phyloP scores from a whole-genome alignment of 64 coral and sea anemone species.

The Stichodactyla helianthus region DNA sequence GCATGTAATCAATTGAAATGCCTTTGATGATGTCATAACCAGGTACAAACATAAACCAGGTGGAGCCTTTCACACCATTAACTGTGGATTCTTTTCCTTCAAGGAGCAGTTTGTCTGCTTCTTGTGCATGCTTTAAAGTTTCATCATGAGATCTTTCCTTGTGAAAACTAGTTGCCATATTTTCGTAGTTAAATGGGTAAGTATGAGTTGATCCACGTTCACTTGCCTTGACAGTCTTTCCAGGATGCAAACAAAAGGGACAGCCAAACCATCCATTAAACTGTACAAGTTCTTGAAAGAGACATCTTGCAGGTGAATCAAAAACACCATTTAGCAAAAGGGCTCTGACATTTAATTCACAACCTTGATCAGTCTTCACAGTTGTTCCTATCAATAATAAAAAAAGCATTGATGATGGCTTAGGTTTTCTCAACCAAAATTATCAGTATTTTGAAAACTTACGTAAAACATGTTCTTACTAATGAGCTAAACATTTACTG shows the following conservation, averaged over 20 bases:
- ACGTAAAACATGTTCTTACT: too few species aligned
- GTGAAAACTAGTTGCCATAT: slow-evolving; percentile 36
- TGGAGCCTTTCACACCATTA: slow-evolving; percentile 51
- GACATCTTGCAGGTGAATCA: slow-evolving; percentile 36
- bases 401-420: slow-evolving; percentile 6
- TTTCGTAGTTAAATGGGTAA: slow-evolving; percentile 37
- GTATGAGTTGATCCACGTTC: slow-evolving; percentile 34
- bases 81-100: slow-evolving; percentile 14
- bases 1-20: slow-evolving; percentile 51
- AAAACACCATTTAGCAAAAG: slow-evolving; percentile 15
- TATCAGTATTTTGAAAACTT: too few species aligned
- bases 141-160: slow-evolving; percentile 43
- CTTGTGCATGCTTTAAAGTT: slow-evolving; percentile 34
- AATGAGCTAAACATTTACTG: too few species aligned
- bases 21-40: slow-evolving; percentile 47
- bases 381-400: slow-evolving; percentile 6
- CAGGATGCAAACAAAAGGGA: slow-evolving; percentile 21
- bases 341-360: not conserved
- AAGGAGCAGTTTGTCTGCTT: slow-evolving; percentile 21
- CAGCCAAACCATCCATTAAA: slow-evolving; percentile 36
- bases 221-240: slow-evolving; percentile 16
- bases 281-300: slow-evolving; percentile 30
- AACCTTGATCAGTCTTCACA: slow-evolving; percentile 5
- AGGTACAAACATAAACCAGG: slow-evolving; percentile 40
- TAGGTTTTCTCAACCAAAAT: not conserved